These are phyloP conservation scores for Limonius californicus DNA, from an alignment of 1,140 invertebrate genomes.

Conservation along the genomic window DNA sequence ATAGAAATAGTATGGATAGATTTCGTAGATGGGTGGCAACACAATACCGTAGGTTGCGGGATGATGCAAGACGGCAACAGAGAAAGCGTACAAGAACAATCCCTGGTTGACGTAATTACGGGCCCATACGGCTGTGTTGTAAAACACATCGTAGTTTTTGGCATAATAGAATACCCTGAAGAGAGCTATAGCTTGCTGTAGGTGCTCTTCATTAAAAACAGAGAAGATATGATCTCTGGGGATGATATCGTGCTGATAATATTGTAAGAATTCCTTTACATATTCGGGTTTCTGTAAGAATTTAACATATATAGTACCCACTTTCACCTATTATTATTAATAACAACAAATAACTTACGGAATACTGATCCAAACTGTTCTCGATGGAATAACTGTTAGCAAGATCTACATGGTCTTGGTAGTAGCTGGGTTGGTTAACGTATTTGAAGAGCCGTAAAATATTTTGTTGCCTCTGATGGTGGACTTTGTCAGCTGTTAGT, in stretches of 20 bases:
- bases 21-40: conserved; percentile 63
- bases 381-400: conserved; percentile 54
- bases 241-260: not conserved
- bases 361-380: conserved; percentile 51
- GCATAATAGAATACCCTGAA: conserved; percentile 68
- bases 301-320: too few relatives aligned
- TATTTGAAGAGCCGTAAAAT: conserved; percentile 62
- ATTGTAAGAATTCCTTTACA: not conserved
- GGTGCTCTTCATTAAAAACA: conserved; percentile 53
- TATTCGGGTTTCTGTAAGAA: conserved; percentile 26
- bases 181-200: conserved; percentile 58
- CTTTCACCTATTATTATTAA: too few relatives aligned
- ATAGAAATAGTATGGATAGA: conserved; percentile 64
- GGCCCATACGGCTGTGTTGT: conserved; percentile 60
- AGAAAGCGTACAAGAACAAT: conserved; percentile 60
- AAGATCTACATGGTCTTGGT: conserved; percentile 49
- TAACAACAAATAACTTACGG: conserved; percentile 43
- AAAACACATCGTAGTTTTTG: conserved; percentile 58
- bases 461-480: conserved; percentile 56
- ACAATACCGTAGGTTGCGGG: conserved; percentile 57
- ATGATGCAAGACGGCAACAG: conserved; percentile 58
- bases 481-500: conserved; percentile 53
- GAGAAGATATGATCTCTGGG: not conserved
- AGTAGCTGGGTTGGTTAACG: conserved; percentile 54
- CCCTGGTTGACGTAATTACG: conserved; percentile 59